Conservation (phyloP, 2,888 invertebrate genomes). For the Noctua janthe region DNA sequence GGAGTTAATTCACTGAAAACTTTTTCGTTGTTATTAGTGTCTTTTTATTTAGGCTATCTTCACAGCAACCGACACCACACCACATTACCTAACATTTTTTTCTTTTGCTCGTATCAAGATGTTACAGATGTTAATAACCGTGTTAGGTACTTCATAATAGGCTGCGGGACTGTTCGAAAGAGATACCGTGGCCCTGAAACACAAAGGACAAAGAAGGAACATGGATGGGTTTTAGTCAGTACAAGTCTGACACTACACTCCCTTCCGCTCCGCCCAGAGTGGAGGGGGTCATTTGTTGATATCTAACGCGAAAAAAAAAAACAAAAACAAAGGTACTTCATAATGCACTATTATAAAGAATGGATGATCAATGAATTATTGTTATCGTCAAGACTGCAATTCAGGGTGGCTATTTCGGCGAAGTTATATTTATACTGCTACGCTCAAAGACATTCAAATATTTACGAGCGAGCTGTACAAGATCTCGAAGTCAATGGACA, state of each 20-base stretch:
- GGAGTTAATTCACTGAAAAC: slow-evolving; percentile 11
- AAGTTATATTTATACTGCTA: background rate
- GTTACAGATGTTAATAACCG: background rate
- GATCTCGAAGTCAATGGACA: background rate
- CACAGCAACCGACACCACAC: background rate
- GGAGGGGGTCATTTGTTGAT: too few species aligned
- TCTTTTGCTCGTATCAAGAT: background rate
- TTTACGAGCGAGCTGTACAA: background rate
- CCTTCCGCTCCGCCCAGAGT: too few species aligned
- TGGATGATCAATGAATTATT: background rate
- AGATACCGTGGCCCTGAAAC: too few species aligned
- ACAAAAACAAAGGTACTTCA: background rate
- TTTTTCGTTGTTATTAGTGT: slow-evolving; percentile 1
- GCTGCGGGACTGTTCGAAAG: too few species aligned
- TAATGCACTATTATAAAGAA: background rate
- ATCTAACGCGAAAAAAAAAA: too few species aligned
- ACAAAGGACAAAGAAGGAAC: too few species aligned
- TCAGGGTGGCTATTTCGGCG: background rate
- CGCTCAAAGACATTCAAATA: too few species aligned
- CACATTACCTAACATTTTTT: background rate
- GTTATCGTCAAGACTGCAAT: background rate
- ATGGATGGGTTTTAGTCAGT: too few species aligned
- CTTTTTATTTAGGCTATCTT: background rate
- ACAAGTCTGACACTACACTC: too few species aligned
- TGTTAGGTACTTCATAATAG: background rate